Evolutionary conservation across 92 coral and sea anemone species (phyloP).

Genomic region (Epizoanthus stellaris): DNA sequence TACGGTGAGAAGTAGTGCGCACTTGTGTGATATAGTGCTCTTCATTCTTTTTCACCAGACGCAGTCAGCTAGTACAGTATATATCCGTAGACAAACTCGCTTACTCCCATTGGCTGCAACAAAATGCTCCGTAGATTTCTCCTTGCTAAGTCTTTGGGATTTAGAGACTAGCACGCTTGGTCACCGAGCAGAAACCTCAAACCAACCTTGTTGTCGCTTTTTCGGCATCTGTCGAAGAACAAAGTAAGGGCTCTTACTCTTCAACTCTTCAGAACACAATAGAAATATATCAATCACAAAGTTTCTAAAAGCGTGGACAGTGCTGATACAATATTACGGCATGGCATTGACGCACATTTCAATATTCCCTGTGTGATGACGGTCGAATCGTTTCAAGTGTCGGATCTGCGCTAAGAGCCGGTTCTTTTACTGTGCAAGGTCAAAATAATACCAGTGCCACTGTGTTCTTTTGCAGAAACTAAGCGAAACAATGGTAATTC

Average conservation of each 20-base stretch:
- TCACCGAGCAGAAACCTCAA: background rate
- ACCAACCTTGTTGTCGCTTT: background rate
- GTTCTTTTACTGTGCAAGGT: slow-evolving; percentile 18
- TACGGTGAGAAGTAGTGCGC: background rate
- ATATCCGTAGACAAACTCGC: background rate
- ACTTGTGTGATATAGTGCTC: background rate
- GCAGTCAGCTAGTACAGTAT: background rate
- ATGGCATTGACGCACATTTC: slow-evolving; percentile 5
- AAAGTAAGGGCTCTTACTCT: slow-evolving; percentile 11
- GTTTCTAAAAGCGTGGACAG: slow-evolving; percentile 3
- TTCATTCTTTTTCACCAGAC: background rate
- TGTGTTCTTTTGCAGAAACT: too few species aligned
- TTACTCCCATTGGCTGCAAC: background rate
- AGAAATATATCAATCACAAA: background rate
- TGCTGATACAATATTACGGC: slow-evolving; percentile 7
- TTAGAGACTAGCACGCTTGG: background rate
- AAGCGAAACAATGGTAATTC: background rate
- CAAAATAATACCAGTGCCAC: background rate
- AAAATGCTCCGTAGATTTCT: too few species aligned
- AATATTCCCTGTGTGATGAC: slow-evolving; percentile 15
- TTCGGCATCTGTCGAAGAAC: slow-evolving; percentile 2
- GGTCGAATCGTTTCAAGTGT: slow-evolving; percentile 14
- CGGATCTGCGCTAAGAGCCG: background rate
- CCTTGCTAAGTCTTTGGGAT: background rate
- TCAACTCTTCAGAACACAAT: slow-evolving; percentile 26